Conservation (phyloP, 2,113 vertebrate genomes). For the Boulengeromyrus knoepffleri region DNA sequence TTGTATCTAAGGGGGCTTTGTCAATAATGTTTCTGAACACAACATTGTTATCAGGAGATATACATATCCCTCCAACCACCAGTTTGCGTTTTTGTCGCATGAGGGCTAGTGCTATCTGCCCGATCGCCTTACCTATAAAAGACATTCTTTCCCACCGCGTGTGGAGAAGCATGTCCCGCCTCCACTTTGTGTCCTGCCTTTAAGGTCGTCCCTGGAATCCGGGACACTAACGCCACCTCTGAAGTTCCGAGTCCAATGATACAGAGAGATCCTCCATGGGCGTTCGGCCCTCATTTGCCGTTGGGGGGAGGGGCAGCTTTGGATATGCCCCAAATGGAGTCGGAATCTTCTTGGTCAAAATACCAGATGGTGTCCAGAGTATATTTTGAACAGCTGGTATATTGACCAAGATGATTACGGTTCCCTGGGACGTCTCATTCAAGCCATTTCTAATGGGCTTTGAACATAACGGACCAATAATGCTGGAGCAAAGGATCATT, state of each 20-base stretch:
- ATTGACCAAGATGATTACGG: neutral
- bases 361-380: neutral
- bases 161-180: conserved; percentile 45
- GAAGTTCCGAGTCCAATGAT: neutral
- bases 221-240: neutral
- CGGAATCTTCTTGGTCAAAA: neutral
- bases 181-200: conserved; percentile 44
- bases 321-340: no score
- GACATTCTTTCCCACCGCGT: conserved; percentile 37
- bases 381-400: neutral
- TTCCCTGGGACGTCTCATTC: neutral
- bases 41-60: conserved; percentile 66
- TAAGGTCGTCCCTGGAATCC: conserved; percentile 10
- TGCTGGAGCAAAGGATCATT: neutral
- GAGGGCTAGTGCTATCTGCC: conserved; percentile 57
- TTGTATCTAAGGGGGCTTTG: conserved; percentile 59
- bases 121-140: conserved; percentile 53
- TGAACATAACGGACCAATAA: neutral
- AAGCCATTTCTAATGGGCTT: neutral
- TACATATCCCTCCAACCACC: conserved; percentile 64
- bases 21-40: conserved; percentile 65
- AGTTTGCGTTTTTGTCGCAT: conserved; percentile 48
- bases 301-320: neutral
- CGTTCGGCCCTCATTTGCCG: neutral
- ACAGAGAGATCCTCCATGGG: neutral